A percentile compares a stretch with the other conserved stretches of the same genome.
These are phyloP conservation scores for Plagiodera versicolora DNA, from an alignment of 2,888 invertebrate genomes.

Conservation along the genomic window DNA sequence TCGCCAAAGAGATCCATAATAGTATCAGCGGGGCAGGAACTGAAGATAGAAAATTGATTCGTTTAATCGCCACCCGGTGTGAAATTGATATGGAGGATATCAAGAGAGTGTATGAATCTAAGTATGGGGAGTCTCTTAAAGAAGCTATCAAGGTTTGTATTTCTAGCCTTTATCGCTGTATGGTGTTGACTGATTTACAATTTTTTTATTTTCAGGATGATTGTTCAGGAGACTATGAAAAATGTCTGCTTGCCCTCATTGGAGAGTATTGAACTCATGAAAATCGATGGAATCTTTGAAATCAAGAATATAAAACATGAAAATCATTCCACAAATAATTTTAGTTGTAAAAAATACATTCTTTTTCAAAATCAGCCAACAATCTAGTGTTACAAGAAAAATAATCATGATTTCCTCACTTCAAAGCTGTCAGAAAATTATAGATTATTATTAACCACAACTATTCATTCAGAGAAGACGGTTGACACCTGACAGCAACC, in stretches of 20 bases:
- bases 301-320: background rate
- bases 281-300: background rate
- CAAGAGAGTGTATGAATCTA: constrained; percentile 72
- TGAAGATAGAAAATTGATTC: constrained; percentile 81
- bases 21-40: constrained; percentile 90
- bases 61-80: constrained; percentile 79
- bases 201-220: constrained; percentile 66
- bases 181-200: too few species aligned
- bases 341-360: background rate
- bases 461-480: too few species aligned
- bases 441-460: too few species aligned
- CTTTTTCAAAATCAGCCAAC: too few species aligned
- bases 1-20: constrained; percentile 82
- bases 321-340: background rate
- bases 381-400: too few species aligned
- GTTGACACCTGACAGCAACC: too few species aligned
- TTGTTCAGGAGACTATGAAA: constrained; percentile 85
- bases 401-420: too few species aligned
- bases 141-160: constrained; percentile 73
- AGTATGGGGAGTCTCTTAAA: constrained; percentile 75
- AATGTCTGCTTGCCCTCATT: constrained; percentile 74
- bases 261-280: constrained; percentile 44
- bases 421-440: too few species aligned
- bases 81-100: constrained; percentile 87
- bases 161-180: too few species aligned